Percentiles rank a stretch among this genome's conserved stretches.
Conservation (phyloP, 2,888 invertebrate species). For the Drosophila putrida region DNA sequence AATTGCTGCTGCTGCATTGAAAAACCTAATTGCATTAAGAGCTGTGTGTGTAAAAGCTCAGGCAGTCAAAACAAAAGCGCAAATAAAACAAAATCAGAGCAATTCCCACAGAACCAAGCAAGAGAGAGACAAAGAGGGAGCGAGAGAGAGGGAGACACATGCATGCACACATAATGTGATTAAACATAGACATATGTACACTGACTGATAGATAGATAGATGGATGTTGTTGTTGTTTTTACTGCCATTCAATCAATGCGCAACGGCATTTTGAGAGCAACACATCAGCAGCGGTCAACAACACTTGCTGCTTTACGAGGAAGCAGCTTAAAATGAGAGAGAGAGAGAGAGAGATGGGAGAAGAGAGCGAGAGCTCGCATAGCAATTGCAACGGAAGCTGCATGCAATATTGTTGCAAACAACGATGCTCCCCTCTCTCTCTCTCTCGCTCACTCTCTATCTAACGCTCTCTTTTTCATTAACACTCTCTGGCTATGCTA, state of each 20-base stretch:
- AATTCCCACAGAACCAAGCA: slow-evolving; percentile 73
- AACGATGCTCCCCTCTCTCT: slow-evolving; percentile 38
- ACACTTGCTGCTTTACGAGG: slow-evolving; percentile 68
- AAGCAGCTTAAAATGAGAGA: slow-evolving; percentile 43
- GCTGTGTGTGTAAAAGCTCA: slow-evolving; percentile 61
- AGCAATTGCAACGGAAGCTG: slow-evolving; percentile 38
- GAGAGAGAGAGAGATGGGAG: slow-evolving; percentile 1
- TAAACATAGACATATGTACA: slow-evolving; percentile 23
- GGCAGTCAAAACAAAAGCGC: slow-evolving; percentile 61
- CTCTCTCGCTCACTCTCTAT: slow-evolving; percentile 1
- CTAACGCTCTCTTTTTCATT: slow-evolving; percentile 27
- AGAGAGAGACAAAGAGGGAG: slow-evolving; percentile 28
- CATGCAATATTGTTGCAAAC: slow-evolving; percentile 47
- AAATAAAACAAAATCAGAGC: slow-evolving; percentile 70
- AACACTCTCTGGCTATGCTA: slow-evolving; percentile 53
- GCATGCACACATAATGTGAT: slow-evolving; percentile 18
- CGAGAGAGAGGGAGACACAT: slow-evolving; percentile 20
- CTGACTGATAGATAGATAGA: slow-evolving; percentile 2
- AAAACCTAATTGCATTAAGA: slow-evolving; percentile 76
- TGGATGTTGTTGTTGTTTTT: slow-evolving; percentile 33
- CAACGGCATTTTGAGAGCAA: slow-evolving; percentile 75
- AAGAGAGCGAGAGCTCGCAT: slow-evolving; percentile 14
- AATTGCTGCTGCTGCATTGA: slow-evolving; percentile 23
- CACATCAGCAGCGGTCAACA: slow-evolving; percentile 70
- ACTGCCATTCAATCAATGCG: slow-evolving; percentile 73